A percentile compares a stretch with the other conserved stretches of the same genome.
phyloP scores from a whole-genome alignment of 2,888 invertebrate species.

The Lycaena phlaeas region DNA sequence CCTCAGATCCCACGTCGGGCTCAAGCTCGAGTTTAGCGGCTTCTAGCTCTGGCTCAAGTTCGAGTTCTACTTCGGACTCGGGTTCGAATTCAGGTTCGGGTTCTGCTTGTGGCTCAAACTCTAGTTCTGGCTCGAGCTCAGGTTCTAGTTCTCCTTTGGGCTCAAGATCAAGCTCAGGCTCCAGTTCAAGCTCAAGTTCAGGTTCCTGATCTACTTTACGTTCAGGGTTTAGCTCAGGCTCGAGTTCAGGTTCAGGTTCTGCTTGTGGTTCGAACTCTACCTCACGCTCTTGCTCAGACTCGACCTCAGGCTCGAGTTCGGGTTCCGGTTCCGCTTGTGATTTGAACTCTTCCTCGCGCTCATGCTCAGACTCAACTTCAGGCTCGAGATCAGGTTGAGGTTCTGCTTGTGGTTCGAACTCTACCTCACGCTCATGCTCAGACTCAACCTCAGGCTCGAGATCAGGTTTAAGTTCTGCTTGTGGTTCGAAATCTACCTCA shows the following conservation, averaged over 20 bases:
- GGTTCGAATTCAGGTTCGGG: slow-evolving; percentile 27
- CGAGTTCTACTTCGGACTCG: slow-evolving; percentile 39
- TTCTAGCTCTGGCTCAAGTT: slow-evolving; percentile 37
- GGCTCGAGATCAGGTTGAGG: slow-evolving; percentile 20
- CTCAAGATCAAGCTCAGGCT: neutral
- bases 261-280: slow-evolving; percentile 24
- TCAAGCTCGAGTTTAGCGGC: slow-evolving; percentile 46
- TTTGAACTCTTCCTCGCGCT: slow-evolving; percentile 33
- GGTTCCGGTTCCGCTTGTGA: neutral
- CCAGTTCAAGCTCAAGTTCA: neutral
- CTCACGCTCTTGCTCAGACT: slow-evolving; percentile 44
- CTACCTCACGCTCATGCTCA: neutral
- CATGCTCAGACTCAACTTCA: slow-evolving; percentile 43
- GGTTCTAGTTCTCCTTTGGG: neutral
- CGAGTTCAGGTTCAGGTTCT: neutral
- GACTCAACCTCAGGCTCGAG: neutral
- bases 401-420: neutral
- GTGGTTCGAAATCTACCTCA: neutral
- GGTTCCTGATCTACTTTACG: neutral
- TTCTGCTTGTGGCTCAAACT: neutral
- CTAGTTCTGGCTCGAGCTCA: neutral
- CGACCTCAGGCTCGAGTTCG: slow-evolving; percentile 38
- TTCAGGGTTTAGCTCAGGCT: neutral
- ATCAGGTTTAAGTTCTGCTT: slow-evolving; percentile 14
- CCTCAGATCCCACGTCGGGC: slow-evolving; percentile 28